Evolutionary conservation across 2,888 invertebrate genomes (phyloP).

Genomic region (Conomelus anceps): DNA sequence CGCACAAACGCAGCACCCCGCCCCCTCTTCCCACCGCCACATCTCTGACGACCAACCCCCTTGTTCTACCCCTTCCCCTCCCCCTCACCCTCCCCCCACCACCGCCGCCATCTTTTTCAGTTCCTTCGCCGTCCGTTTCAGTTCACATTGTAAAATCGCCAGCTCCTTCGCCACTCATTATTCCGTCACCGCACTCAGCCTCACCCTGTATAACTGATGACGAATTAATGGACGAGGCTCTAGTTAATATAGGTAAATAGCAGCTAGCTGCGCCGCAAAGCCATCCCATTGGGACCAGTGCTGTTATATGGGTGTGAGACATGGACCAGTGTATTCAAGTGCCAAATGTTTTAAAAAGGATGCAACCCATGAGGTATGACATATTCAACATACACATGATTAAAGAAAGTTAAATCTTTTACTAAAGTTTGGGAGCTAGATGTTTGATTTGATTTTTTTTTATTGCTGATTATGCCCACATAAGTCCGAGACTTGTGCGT

Average conservation of each 20-base stretch:
- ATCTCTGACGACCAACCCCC: no score
- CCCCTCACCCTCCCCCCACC: constrained; percentile 35
- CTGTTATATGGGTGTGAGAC: not conserved
- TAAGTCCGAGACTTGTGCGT: no score
- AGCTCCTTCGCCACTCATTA: constrained; percentile 62
- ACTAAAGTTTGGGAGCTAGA: no score
- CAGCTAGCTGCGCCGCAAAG: constrained; percentile 20
- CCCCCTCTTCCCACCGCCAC: constrained; percentile 34
- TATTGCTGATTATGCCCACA: no score
- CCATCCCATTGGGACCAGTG: no score
- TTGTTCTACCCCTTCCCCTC: no score
- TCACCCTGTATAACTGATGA: constrained; percentile 82
- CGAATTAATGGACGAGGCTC: constrained; percentile 82
- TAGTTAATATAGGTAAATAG: constrained; percentile 69
- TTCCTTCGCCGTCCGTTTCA: constrained; percentile 52
- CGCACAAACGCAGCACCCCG: not conserved
- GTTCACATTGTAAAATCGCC: constrained; percentile 73
- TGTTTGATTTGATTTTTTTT: no score
- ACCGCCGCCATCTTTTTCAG: constrained; percentile 43
- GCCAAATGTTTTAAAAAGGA: no score
- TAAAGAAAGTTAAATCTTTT: no score
- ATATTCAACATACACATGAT: no score
- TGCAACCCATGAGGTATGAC: no score
- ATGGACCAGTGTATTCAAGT: not conserved
- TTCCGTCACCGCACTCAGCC: constrained; percentile 61